Percentiles rank a stretch among this genome's conserved stretches.
Conservation (phyloP, 1,140 invertebrate species). For the Coenobita brevimanus region DNA sequence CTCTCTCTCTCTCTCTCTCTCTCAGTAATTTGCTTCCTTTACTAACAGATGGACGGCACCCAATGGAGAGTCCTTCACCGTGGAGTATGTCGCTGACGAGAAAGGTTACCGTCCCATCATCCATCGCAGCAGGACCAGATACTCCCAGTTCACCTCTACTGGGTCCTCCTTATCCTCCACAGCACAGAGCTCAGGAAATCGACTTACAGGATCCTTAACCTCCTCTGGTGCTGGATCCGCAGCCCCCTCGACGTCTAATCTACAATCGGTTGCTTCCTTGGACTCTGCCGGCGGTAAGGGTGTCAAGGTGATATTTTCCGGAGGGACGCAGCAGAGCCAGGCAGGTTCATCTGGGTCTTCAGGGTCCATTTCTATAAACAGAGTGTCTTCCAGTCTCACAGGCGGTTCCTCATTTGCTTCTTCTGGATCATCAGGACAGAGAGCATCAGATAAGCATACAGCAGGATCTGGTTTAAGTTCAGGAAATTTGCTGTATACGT, state of each 20-base stretch:
- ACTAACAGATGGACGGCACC: constrained; percentile 43
- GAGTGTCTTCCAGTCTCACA: too few relatives aligned
- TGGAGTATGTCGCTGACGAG: constrained; percentile 50
- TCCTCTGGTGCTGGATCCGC: not conserved
- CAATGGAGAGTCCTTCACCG: constrained; percentile 41
- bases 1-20: not conserved
- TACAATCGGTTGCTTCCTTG: not conserved
- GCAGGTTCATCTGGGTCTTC: constrained; percentile 3
- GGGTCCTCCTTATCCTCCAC: not conserved
- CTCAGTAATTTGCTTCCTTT: not conserved
- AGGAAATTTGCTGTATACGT: too few relatives aligned
- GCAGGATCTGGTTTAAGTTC: too few relatives aligned
- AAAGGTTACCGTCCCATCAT: constrained; percentile 43
- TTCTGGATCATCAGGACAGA: too few relatives aligned
- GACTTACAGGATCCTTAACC: not conserved
- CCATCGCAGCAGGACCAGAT: constrained; percentile 10
- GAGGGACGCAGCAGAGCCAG: too few relatives aligned
- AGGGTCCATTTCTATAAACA: not conserved
- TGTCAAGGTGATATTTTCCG: not conserved
- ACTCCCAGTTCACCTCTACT: not conserved
- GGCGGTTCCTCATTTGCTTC: too few relatives aligned
- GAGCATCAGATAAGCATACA: too few relatives aligned
- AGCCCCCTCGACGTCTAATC: not conserved
- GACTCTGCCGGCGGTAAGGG: not conserved
- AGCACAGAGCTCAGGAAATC: not conserved